Evolutionary conservation across 2,113 vertebrate genomes (phyloP), one percentile per base, ranked within the genome.

Genomic region (Periophthalmodon schlosseri): DNA sequence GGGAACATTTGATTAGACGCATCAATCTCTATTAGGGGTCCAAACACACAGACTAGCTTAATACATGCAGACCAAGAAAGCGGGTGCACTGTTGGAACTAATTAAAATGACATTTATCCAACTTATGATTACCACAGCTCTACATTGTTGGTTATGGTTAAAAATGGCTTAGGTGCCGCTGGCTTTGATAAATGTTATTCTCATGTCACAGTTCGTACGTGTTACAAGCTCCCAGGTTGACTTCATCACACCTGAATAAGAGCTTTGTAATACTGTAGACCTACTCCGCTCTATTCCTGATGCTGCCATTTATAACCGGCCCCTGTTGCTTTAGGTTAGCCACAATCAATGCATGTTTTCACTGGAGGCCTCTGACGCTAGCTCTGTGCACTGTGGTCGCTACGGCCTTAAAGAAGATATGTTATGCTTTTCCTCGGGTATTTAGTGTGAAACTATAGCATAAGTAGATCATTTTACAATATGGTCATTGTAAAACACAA

Each of bases 1-100:
- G 82, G 87, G 84, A 90, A 76, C 72, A 34, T 89, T 86, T 92
- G 90, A 92, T 92, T 92, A 91, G 91, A 90, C 68, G 65, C 87
- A 91, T 94, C 91, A 89, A 91, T 93, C 87, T 91, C 83, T 81
- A 71, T 82, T 74, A 79, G 64, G 68, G 77, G 72, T 68, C 23
- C 61, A 16, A 49, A 74, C 50, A 1, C 57, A 66, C 52, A 84
- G 78, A 54, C 76, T 50, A n/a, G 58, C 75, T 78, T 68, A 44
- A 75, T 72, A 72, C 66, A 74, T 50, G 49, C 74, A 82, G 79
- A 75, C 72, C 83, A 87, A 71, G 20, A 80, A 81, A 83, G 39
- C 60, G 14, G 72, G 65, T 44, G 64, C 63, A 66, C 77, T 78
- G 76, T 75, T 73, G 83, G 57, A 58, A 66, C 69, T 79, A 84